Percentiles rank a stretch among this genome's conserved stretches.
Conservation (phyloP, 1,140 invertebrate species). For the Euwallacea similis region DNA sequence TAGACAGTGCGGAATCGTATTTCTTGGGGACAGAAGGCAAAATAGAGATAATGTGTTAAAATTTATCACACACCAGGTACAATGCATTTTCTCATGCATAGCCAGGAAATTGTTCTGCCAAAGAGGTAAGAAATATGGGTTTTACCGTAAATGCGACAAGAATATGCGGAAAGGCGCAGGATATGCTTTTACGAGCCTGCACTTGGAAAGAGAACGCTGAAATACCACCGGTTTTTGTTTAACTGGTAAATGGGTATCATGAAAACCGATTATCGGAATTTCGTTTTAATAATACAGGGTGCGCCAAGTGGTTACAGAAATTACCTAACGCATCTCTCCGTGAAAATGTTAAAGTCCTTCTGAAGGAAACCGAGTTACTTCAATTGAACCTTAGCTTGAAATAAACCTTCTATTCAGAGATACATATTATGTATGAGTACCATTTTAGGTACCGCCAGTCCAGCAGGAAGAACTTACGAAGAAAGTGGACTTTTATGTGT, state of each 20-base stretch:
- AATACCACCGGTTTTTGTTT: conserved; percentile 15
- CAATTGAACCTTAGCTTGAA: too few relatives aligned
- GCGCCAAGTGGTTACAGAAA: too few relatives aligned
- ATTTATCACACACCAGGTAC: conserved; percentile 27
- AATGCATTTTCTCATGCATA: conserved; percentile 36
- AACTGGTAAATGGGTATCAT: not conserved
- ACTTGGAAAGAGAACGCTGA: conserved; percentile 10
- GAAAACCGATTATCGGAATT: conserved; percentile 5
- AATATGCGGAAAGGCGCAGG: conserved; percentile 18
- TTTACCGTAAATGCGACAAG: conserved; percentile 20
- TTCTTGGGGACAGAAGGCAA: conserved; percentile 21
- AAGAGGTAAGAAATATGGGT: conserved; percentile 24
- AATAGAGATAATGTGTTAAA: conserved; percentile 28
- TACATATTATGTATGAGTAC: too few relatives aligned
- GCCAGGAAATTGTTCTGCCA: conserved; percentile 27
- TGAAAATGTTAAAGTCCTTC: too few relatives aligned
- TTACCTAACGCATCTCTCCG: too few relatives aligned
- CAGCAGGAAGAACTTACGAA: too few relatives aligned
- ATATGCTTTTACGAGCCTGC: conserved; percentile 18
- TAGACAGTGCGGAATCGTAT: conserved; percentile 10
- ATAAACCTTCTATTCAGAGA: too few relatives aligned
- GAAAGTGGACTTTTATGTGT: conserved; percentile 33
- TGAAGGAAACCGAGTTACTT: too few relatives aligned
- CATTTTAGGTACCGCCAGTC: too few relatives aligned
- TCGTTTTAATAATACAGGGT: not conserved